phyloP scores from a whole-genome alignment of 2,888 invertebrate genomes.

The Drosophila robusta region DNA sequence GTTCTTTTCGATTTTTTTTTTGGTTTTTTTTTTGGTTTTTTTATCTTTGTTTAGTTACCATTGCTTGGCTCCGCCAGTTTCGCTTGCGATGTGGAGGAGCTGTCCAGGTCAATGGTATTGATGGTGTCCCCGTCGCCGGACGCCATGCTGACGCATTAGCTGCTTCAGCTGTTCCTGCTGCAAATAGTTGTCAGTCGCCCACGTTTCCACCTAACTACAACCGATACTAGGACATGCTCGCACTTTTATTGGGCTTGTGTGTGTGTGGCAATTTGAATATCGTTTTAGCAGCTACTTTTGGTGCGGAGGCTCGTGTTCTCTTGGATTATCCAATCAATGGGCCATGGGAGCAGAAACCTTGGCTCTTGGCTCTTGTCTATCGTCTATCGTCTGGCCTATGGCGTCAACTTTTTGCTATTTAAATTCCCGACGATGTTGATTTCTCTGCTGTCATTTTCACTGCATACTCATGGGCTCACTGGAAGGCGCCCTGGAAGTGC shows the following conservation, averaged over 20 bases:
- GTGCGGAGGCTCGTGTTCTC: constrained; percentile 3
- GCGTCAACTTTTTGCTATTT: constrained; percentile 64
- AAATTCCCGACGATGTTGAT: constrained; percentile 66
- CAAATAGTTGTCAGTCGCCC: constrained; percentile 18
- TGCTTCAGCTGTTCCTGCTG: constrained; percentile 33
- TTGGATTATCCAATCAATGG: constrained; percentile 68
- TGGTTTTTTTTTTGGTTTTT: constrained; percentile 1
- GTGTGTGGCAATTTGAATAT: constrained; percentile 9
- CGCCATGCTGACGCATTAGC: constrained; percentile 88
- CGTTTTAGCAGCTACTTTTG: constrained; percentile 3
- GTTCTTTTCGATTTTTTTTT: neutral
- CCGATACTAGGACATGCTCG: constrained; percentile 66
- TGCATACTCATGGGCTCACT: constrained; percentile 74
- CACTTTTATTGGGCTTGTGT: constrained; percentile 5
- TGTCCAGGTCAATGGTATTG: constrained; percentile 92
- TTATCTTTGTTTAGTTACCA: constrained; percentile 60
- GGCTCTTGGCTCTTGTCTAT: constrained; percentile 51
- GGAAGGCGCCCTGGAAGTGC: constrained; percentile 63
- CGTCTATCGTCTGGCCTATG: constrained; percentile 46
- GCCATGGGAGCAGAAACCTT: constrained; percentile 73
- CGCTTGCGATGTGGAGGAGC: constrained; percentile 87
- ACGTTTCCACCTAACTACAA: constrained; percentile 33
- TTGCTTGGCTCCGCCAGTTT: constrained; percentile 86
- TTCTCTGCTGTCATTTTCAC: constrained; percentile 74
- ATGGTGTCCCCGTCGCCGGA: constrained; percentile 89